Evolutionary conservation across 1,140 invertebrate genomes (phyloP).

Genomic region (Anoplolepis gracilipes): DNA sequence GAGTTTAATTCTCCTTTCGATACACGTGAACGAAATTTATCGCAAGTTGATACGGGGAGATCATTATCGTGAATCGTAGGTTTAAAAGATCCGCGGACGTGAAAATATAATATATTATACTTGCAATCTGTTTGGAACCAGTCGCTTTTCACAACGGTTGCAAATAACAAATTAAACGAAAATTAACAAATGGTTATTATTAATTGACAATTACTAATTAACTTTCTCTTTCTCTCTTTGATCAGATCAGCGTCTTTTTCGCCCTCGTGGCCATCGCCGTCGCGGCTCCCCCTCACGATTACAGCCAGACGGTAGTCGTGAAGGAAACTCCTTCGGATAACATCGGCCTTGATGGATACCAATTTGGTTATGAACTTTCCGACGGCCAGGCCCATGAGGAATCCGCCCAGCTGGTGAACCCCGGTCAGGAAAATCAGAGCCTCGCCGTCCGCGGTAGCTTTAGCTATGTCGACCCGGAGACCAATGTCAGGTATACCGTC

Average conservation of each 20-base stretch:
- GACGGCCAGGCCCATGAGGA: slow-evolving; percentile 87
- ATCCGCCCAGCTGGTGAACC: slow-evolving; percentile 72
- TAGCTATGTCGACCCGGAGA: slow-evolving; percentile 62
- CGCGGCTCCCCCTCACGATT: slow-evolving; percentile 70
- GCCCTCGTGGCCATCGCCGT: slow-evolving; percentile 78
- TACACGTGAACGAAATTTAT: not conserved
- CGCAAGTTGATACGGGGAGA: not conserved
- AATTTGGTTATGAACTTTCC: slow-evolving; percentile 87
- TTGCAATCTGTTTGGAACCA: not conserved
- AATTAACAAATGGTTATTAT: not conserved
- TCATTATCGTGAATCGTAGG: not conserved
- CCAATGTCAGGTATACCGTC: slow-evolving; percentile 81
- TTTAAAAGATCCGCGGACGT: too few relatives aligned
- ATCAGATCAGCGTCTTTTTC: slow-evolving; percentile 75
- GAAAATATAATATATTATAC: not conserved
- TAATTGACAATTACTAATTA: not conserved
- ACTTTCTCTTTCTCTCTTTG: not conserved
- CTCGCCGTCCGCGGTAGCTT: slow-evolving; percentile 66
- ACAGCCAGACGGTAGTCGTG: slow-evolving; percentile 72
- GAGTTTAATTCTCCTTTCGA: not conserved
- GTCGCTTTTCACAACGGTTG: not conserved
- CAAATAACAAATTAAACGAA: not conserved
- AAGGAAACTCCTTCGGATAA: slow-evolving; percentile 80
- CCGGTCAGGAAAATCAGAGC: slow-evolving; percentile 67
- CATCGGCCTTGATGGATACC: slow-evolving; percentile 82